A percentile compares a stretch with the other conserved stretches of the same genome.
Conservation (phyloP, 2,113 vertebrate genomes). For the Helogale parvula region DNA sequence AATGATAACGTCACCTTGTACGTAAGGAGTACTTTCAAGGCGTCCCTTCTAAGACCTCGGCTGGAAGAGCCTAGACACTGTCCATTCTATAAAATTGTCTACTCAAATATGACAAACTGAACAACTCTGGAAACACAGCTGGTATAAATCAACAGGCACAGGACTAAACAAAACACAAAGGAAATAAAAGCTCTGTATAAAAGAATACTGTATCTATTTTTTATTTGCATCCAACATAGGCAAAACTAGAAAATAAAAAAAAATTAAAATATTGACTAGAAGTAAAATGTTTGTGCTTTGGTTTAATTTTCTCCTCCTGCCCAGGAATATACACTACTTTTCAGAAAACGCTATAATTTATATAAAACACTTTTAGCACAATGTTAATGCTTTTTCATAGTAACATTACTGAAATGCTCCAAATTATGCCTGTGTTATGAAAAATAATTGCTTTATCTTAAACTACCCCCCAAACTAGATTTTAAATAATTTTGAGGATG, state of each 20-base stretch:
- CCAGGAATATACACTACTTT: background rate
- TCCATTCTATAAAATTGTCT: constrained; percentile 40
- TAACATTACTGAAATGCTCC: background rate
- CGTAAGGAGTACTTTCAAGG: background rate
- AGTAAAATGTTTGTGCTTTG: constrained; percentile 61
- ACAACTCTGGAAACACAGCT: constrained; percentile 69
- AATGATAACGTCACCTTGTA: constrained; percentile 7
- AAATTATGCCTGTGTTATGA: background rate
- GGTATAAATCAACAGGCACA: constrained; percentile 35
- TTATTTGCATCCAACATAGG: constrained; percentile 76
- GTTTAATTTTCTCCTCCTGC: background rate
- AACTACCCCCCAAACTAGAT: background rate
- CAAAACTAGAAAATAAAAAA: constrained; percentile 71
- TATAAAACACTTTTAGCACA: background rate
- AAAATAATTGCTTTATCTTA: constrained; percentile 10
- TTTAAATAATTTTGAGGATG: background rate
- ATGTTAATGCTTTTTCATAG: background rate
- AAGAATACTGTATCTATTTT: constrained; percentile 77
- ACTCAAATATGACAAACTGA: constrained; percentile 59
- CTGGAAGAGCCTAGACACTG: constrained; percentile 19
- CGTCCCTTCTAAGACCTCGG: background rate
- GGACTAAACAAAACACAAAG: constrained; percentile 69
- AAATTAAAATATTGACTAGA: constrained; percentile 70
- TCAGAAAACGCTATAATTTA: constrained; percentile 19
- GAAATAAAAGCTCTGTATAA: constrained; percentile 80